Percentiles rank a stretch among this genome's conserved stretches.
Conservation (phyloP, 2,888 invertebrate species). For the Neoitamus cyanurus region DNA sequence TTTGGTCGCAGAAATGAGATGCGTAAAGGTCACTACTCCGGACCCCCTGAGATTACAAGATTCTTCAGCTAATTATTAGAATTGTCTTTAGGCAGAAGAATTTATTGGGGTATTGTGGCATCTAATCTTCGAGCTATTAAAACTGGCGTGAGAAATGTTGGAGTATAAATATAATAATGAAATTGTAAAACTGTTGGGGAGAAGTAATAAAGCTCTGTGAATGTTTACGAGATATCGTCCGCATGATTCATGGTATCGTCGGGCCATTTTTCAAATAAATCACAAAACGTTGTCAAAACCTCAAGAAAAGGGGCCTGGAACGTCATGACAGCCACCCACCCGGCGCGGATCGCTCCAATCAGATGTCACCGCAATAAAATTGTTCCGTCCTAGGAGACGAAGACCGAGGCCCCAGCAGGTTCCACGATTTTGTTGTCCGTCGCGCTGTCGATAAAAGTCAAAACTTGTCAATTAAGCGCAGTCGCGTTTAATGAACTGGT, state of each 20-base stretch:
- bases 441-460: slow-evolving; percentile 45
- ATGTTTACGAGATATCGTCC: not conserved
- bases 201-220: not conserved
- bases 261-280: not conserved
- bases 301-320: not conserved
- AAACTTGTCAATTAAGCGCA: slow-evolving; percentile 46
- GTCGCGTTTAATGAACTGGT: slow-evolving; percentile 46
- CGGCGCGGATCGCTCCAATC: not conserved
- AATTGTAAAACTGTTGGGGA: not conserved
- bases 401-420: not conserved
- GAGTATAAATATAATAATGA: not conserved
- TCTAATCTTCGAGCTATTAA: not conserved
- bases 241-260: not conserved
- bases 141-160: not conserved
- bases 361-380: slow-evolving; percentile 28
- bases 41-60: too few species aligned
- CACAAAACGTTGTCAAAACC: not conserved
- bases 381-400: not conserved
- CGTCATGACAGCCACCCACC: slow-evolving; percentile 3
- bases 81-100: not conserved
- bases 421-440: slow-evolving; percentile 40
- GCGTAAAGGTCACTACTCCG: too few species aligned
- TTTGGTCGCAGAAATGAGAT: too few species aligned
- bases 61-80: too few species aligned
- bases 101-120: not conserved